A percentile compares a stretch with the other conserved stretches of the same genome.
Evolutionary conservation across 2,888 invertebrate genomes (phyloP).

Genomic region (Chydorus sphaericus): DNA sequence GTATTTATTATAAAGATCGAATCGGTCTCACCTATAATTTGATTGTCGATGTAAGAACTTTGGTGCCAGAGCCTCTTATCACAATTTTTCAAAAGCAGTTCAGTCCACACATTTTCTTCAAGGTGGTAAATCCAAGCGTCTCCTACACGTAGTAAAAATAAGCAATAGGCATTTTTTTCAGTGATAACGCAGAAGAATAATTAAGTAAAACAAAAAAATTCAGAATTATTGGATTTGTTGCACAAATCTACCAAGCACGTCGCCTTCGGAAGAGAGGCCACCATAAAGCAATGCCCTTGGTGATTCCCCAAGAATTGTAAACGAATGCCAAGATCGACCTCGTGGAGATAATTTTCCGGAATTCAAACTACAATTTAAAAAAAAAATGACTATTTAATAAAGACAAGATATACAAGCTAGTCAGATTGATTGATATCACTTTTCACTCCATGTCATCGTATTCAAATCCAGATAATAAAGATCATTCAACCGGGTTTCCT

Average conservation of each 20-base stretch:
- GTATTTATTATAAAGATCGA: too few relatives aligned
- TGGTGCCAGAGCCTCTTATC: slow-evolving; percentile 9
- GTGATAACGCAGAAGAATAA: background rate
- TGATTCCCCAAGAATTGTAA: background rate
- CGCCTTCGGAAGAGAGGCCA: slow-evolving; percentile 1
- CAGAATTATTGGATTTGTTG: background rate
- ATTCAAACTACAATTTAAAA: background rate
- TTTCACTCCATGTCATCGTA: slow-evolving; percentile 8
- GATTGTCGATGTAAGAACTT: background rate
- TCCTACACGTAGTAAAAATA: background rate
- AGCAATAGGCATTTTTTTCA: background rate
- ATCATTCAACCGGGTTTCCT: background rate
- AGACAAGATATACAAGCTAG: too few relatives aligned
- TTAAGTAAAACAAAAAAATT: background rate
- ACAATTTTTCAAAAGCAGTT: background rate
- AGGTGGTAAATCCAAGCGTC: slow-evolving; percentile 6
- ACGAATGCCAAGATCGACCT: slow-evolving; percentile 11
- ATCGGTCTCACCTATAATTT: too few relatives aligned
- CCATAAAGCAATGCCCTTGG: slow-evolving; percentile 1
- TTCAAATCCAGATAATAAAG: background rate
- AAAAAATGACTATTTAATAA: background rate
- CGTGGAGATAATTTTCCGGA: background rate
- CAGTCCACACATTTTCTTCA: background rate
- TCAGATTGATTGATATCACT: too few relatives aligned
- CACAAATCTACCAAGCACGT: background rate